Base-by-base conservation (phyloP, 2,888 invertebrate genomes). In the Heteropelma amictum region DNA sequence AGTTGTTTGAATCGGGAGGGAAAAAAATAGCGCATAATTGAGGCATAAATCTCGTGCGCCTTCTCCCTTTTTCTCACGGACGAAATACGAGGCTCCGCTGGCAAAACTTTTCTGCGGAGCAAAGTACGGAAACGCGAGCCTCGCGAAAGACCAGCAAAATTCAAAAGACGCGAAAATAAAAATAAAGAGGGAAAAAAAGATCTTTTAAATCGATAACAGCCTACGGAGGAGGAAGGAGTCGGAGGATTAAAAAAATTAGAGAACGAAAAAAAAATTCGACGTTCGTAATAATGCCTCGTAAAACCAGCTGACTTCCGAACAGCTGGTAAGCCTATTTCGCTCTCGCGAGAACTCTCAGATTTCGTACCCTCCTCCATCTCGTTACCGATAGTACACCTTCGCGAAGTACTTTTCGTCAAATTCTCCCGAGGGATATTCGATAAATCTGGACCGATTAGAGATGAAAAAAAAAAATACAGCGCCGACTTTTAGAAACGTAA, bases 111-210 rank as follows among this genome's bases (percentile, higher is more conserved):
- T n/a, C n/a, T n/a, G n/a, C n/a, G n/a, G n/a, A n/a, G n/a, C n/a
- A n/a, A n/a, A n/a, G n/a, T n/a, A n/a, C n/a, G 42, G 42, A 74
- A 21, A 78, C 71, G 14, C 73, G 74, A 61, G 77, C 76, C 76
- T 72, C 65, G 63, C 69, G 28, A 72, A 26, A 72, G 73, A 79
- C 65, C 56, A 72, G 63, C 58, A 51, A 73, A 72, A n/a, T n/a
- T 70, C 72, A 65, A 70, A 76, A 79, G 72, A 67, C 65, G 69
- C 56, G 47, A 64, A 58, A 64, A 61, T 45, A 72, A 72, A 61
- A 77, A 72, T 64, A 73, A 65, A 42, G 53, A 68, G 67, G 53
- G 33, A 73, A 76, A 63, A 60, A 61, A 35, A 63, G n/a, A n/a
- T n/a, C n/a, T n/a, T n/a, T n/a, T n/a, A n/a, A n/a, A n/a, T n/a